Base-by-base conservation (phyloP, 1,140 invertebrate genomes). In the Drosophila pseudoobscura region DNA sequence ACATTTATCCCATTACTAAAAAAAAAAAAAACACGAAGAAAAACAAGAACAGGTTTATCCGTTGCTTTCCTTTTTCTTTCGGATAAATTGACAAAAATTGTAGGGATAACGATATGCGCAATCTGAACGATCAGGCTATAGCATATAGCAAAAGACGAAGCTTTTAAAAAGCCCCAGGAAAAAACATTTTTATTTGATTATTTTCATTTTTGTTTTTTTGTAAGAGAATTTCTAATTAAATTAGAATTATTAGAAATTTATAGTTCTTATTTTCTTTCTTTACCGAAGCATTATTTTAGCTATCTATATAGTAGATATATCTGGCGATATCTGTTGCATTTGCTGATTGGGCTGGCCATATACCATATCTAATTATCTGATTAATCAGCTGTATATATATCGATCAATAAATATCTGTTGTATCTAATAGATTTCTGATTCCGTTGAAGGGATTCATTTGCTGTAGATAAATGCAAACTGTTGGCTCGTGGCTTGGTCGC, bases 401-500 rank as follows among this genome's bases (percentile, higher is more conserved):
- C 63, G 44, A 49, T 85, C 82, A 82, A 87, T 87, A 87, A 87
- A 87, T 88, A 87, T 85, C 58, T 69, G 41, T 78, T 39, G 35
- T 39, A 39, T 39, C 35, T 39, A 39, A 75, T 77, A 77, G 73
- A 78, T 77, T 70, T 75, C 11, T 39, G 59, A 78, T 71, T 65
- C 59, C 35, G 50, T 47, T 47, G 49, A 45, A 61, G 75, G 43
- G 11, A 13, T 13, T 39, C 35, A 39, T 39, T 39, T 11, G 41
- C 44, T 78, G 79, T 87, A 87, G 82, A 87, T 87, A 87, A 87
- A 87, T 87, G 82, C 82, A 87, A 75, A 87, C 85, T 39, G 35
- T 87, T 82, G 82, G 82, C 82, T 87, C 77, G 77, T 82, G 66
- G 60, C 78, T 80, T 80, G 78, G 77, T 80, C 77, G 80, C 70